Conservation (phyloP, 2,113 vertebrate species). For the Sylvietta virens region DNA sequence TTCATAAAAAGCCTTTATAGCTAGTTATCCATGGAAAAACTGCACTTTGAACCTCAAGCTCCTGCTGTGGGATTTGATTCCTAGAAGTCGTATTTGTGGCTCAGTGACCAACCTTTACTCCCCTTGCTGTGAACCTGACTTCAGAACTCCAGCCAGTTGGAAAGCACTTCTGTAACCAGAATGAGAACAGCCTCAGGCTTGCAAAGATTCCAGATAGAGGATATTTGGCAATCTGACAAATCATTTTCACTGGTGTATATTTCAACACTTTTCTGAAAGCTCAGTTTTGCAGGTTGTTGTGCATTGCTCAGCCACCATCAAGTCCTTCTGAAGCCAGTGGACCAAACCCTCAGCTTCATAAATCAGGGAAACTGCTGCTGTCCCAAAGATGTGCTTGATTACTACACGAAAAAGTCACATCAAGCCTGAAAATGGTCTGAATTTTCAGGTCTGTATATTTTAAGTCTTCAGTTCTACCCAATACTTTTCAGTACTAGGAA, state of each 20-base stretch:
- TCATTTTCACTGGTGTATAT: not conserved
- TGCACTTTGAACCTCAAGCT: not conserved
- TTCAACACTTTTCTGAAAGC: not conserved
- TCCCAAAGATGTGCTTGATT: not conserved
- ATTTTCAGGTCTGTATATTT: not conserved
- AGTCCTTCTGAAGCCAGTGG: not conserved
- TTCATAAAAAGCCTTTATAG: not conserved
- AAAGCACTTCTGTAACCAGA: slow-evolving; percentile 5
- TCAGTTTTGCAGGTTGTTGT: not conserved
- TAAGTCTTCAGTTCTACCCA: not conserved
- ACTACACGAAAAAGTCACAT: not conserved
- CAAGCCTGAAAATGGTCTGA: not conserved
- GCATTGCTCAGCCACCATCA: not conserved
- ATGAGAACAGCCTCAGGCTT: slow-evolving; percentile 8
- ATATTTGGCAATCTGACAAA: not conserved
- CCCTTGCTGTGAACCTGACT: not conserved
- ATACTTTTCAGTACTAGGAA: not conserved
- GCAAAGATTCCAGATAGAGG: not conserved
- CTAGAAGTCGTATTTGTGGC: not conserved
- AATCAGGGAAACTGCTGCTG: not conserved
- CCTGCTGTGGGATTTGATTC: not conserved
- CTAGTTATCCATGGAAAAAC: not conserved
- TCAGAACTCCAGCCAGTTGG: slow-evolving; percentile 5
- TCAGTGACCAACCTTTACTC: not conserved
- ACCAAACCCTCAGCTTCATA: not conserved